Evolutionary conservation across 2,797 vertebrate species (phyloP).

Genomic region (Eupleurogrammus muticus): DNA sequence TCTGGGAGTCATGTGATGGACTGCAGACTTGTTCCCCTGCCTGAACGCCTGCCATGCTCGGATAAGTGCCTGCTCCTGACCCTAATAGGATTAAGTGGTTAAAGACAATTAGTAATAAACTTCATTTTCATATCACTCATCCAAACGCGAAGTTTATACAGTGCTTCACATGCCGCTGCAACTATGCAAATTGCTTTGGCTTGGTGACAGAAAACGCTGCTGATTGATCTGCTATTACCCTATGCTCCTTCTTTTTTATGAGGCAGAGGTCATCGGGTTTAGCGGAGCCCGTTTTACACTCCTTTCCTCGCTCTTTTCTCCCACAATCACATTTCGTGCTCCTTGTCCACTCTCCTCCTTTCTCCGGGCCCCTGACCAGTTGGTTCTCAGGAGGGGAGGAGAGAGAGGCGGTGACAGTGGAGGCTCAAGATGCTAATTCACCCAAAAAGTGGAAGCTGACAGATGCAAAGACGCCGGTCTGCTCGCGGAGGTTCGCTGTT

Average conservation of each 20-base stretch:
- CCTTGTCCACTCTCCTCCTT: conserved; percentile 26
- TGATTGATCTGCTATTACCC: conserved; percentile 38
- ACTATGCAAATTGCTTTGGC: conserved; percentile 41
- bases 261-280: conserved; percentile 68
- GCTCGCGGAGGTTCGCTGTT: conserved; percentile 26
- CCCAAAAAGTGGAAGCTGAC: conserved; percentile 69
- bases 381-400: conserved; percentile 35
- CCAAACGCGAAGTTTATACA: conserved; percentile 47
- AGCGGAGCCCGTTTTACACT: conserved; percentile 36
- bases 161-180: conserved; percentile 23
- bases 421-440: conserved; percentile 67
- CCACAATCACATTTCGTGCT: conserved; percentile 54
- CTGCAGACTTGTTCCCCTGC: conserved; percentile 33
- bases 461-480: conserved; percentile 57
- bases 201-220: conserved; percentile 27
- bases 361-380: conserved; percentile 31
- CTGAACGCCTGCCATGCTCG: conserved; percentile 36
- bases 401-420: conserved; percentile 44
- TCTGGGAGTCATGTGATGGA: conserved; percentile 33
- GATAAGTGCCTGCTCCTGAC: conserved; percentile 47
- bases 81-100: conserved; percentile 54
- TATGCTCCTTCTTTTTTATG: conserved; percentile 33
- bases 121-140: conserved; percentile 43
- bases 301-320: conserved; percentile 36
- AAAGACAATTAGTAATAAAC: conserved; percentile 64